phyloP scores from a whole-genome alignment of 2,888 invertebrate species.

The Peribatodes rhomboidaria region DNA sequence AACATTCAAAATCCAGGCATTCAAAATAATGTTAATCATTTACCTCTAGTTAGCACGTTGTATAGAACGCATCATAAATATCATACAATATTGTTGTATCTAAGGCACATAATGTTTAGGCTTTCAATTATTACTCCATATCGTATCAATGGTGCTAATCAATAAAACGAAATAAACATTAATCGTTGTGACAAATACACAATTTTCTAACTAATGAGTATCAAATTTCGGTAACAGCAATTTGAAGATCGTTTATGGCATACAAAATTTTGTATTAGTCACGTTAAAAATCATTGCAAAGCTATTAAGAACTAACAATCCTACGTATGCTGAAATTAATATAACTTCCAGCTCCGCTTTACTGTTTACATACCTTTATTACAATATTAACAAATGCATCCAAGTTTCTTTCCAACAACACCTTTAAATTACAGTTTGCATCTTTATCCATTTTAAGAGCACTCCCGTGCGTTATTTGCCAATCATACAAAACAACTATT shows the following conservation, averaged over 20 bases:
- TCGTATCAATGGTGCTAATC: constrained; percentile 83
- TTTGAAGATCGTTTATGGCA: constrained; percentile 35
- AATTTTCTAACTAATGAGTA: constrained; percentile 47
- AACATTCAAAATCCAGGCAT: constrained; percentile 74
- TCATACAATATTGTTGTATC: constrained; percentile 87
- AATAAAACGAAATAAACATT: constrained; percentile 60
- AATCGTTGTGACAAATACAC: constrained; percentile 64
- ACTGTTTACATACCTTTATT: constrained; percentile 48
- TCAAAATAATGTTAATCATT: constrained; percentile 81
- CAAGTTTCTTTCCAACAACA: constrained; percentile 62
- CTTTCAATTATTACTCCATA: constrained; percentile 85
- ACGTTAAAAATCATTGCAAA: constrained; percentile 69
- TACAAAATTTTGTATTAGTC: constrained; percentile 59
- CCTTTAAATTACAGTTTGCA: constrained; percentile 59
- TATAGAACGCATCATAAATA: constrained; percentile 87
- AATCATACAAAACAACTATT: constrained; percentile 85
- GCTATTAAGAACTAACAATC: constrained; percentile 76
- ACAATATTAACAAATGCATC: constrained; percentile 74
- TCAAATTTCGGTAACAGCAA: constrained; percentile 41
- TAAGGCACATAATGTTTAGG: constrained; percentile 88
- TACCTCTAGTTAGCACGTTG: constrained; percentile 86
- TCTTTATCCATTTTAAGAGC: constrained; percentile 60
- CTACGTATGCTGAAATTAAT: constrained; percentile 67
- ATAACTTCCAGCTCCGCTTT: constrained; percentile 57
- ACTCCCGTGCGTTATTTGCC: constrained; percentile 71